These are phyloP conservation scores for Hippocampus mohnikei DNA, from an alignment of 2,113 vertebrate species.

Conservation along the genomic window DNA sequence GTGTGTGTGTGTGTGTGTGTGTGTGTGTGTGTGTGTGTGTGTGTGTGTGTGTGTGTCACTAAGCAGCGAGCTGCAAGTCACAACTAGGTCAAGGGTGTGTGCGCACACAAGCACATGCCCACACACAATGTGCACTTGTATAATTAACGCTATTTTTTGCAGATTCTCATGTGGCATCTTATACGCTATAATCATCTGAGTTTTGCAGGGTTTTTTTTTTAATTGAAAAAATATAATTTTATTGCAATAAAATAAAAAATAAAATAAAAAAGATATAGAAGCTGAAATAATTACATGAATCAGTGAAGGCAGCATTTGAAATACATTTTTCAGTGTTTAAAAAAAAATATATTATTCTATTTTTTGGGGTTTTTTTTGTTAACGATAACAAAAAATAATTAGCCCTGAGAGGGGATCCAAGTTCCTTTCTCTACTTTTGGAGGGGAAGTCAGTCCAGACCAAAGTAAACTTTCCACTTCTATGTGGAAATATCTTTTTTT, in stretches of 20 bases:
- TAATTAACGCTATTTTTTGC: background rate
- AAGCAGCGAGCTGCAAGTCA: constrained; percentile 58
- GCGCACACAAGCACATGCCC: constrained; percentile 7
- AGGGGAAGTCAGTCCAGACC: background rate
- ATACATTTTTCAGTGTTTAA: background rate
- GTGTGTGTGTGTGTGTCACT: constrained; percentile 59
- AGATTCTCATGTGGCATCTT: background rate
- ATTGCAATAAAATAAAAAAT: no score
- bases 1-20: constrained; percentile 38
- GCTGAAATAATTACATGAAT: background rate
- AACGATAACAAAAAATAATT: no score
- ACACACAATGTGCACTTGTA: background rate
- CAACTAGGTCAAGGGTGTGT: constrained; percentile 23
- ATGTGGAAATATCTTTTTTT: background rate
- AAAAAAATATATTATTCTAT: no score
- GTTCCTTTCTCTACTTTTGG: background rate
- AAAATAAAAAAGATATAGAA: background rate
- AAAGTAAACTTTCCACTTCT: background rate
- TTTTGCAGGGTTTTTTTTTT: background rate
- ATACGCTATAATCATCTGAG: background rate
- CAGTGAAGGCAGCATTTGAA: background rate
- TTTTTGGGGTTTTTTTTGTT: no score
- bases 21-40: constrained; percentile 30
- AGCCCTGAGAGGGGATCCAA: background rate
- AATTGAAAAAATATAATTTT: background rate